Evolutionary conservation across 2,888 invertebrate species (phyloP).

Genomic region (Temnothorax ravouxi): DNA sequence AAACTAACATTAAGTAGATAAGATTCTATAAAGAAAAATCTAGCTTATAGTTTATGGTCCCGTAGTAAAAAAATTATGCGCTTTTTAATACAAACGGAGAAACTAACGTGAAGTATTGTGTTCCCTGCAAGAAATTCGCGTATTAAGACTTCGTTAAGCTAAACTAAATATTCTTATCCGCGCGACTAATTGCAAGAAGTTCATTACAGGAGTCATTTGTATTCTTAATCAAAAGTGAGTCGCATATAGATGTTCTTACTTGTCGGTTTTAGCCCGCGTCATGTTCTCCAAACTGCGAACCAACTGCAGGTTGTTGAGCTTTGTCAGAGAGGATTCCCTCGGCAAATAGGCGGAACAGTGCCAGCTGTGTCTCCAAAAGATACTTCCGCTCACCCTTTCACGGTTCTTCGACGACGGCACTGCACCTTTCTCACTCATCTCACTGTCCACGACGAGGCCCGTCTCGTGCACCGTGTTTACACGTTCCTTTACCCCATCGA

Average conservation of each 20-base stretch:
- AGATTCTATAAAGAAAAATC: not conserved
- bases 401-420: constrained; percentile 71
- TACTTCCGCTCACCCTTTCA: constrained; percentile 79
- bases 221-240: constrained; percentile 18
- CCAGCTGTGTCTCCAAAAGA: constrained; percentile 85
- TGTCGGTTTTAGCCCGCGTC: constrained; percentile 76
- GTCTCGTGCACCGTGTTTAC: constrained; percentile 54
- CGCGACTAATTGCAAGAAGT: not conserved
- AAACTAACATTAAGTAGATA: not conserved
- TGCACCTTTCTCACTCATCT: constrained; percentile 78
- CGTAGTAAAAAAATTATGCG: not conserved
- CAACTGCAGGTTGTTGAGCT: constrained; percentile 70
- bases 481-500: constrained; percentile 38
- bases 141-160: not conserved
- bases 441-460: constrained; percentile 61
- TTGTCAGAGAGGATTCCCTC: constrained; percentile 75
- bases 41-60: not conserved
- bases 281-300: constrained; percentile 80
- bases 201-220: not conserved
- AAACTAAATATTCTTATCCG: constrained; percentile 17
- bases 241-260: constrained; percentile 73
- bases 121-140: not conserved
- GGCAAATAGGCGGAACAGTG: constrained; percentile 83
- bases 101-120: not conserved
- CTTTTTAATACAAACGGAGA: not conserved